Conservation (phyloP, 2,797 vertebrate genomes). For the Adrianichthys oophorus region DNA sequence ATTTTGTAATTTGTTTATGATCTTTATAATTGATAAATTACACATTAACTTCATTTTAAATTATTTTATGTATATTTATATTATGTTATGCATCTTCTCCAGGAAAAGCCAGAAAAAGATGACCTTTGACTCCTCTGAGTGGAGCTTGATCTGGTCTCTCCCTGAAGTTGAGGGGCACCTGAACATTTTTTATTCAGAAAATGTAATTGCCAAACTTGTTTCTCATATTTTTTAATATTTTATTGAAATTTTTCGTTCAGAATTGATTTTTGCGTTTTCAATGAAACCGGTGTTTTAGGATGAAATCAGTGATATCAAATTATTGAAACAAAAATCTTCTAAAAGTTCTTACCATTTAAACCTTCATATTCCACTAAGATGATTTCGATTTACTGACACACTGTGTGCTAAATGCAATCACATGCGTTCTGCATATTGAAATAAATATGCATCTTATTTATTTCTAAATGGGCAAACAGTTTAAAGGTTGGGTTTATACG, state of each 20-base stretch:
- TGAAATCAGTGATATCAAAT: slow-evolving; percentile 27
- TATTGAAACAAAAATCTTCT: slow-evolving; percentile 32
- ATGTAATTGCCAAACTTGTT: background rate
- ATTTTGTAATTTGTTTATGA: no score
- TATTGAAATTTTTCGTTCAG: slow-evolving; percentile 13
- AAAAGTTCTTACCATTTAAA: slow-evolving; percentile 18
- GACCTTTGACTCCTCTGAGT: no score
- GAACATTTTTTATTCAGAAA: background rate
- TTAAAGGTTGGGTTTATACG: slow-evolving; percentile 50
- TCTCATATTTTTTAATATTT: slow-evolving; percentile 1
- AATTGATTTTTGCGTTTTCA: slow-evolving; percentile 13
- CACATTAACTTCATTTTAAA: no score
- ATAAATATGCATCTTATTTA: slow-evolving; percentile 71
- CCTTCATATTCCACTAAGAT: slow-evolving; percentile 5
- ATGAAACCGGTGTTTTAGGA: slow-evolving; percentile 19
- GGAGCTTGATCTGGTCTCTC: no score
- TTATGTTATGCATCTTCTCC: no score
- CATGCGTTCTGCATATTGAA: slow-evolving; percentile 78
- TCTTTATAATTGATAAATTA: no score
- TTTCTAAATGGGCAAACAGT: slow-evolving; percentile 56
- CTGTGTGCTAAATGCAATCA: slow-evolving; percentile 75
- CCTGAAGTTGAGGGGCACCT: no score
- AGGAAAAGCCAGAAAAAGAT: no score
- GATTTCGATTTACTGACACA: slow-evolving; percentile 35
- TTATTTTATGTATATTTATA: no score